Evolutionary conservation across 2,888 invertebrate genomes (phyloP).

Genomic region (Onthophagus sagittarius): DNA sequence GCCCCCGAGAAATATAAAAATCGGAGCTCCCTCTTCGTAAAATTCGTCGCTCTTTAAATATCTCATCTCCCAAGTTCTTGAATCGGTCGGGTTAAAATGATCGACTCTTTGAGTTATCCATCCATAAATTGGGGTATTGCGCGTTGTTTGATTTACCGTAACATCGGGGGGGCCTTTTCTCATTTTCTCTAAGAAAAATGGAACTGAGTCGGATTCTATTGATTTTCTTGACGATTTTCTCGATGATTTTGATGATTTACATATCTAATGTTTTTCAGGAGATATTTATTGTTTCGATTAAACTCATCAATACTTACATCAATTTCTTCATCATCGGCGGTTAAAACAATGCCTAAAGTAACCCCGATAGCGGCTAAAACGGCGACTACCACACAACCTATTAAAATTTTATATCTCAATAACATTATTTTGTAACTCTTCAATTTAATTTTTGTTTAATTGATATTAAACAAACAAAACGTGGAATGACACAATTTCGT

Average conservation of each 20-base stretch:
- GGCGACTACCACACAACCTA: background rate
- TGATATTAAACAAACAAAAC: too few relatives aligned
- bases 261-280: too few relatives aligned
- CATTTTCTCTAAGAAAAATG: background rate
- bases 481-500: too few relatives aligned
- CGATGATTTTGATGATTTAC: background rate
- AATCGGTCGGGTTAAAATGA: constrained; percentile 70
- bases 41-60: constrained; percentile 53
- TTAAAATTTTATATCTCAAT: background rate
- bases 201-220: background rate
- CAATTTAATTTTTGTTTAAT: too few relatives aligned
- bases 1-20: constrained; percentile 68
- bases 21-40: constrained; percentile 53
- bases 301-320: too few relatives aligned
- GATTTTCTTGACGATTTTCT: background rate
- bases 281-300: too few relatives aligned
- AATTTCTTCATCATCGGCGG: background rate
- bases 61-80: constrained; percentile 73
- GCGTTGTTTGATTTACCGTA: background rate
- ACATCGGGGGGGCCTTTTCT: constrained; percentile 1
- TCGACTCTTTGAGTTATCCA: constrained; percentile 81
- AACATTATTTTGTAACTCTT: background rate
- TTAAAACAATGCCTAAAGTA: background rate
- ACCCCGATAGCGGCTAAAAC: background rate
- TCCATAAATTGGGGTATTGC: constrained; percentile 34